Evolutionary conservation across 2,797 vertebrate genomes (phyloP).

Genomic region (Enteromius argenteus): DNA sequence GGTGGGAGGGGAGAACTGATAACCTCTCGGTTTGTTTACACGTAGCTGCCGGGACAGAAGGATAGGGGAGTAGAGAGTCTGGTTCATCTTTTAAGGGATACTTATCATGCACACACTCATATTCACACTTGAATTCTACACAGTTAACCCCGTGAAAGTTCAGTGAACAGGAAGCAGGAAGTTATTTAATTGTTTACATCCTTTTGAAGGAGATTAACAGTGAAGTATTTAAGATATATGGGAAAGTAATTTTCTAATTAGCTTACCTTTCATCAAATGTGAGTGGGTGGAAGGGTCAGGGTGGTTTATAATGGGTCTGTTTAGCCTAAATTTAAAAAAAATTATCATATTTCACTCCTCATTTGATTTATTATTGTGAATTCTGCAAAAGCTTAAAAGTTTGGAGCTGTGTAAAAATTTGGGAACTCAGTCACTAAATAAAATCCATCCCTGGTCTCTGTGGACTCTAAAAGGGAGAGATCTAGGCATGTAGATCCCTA

Average conservation of each 20-base stretch:
- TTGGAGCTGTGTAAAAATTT: background rate
- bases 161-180: slow-evolving; percentile 57
- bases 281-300: slow-evolving; percentile 8
- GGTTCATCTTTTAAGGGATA: slow-evolving; percentile 44
- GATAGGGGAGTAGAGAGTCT: slow-evolving; percentile 57
- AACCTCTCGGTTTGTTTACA: slow-evolving; percentile 84
- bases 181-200: slow-evolving; percentile 58
- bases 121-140: slow-evolving; percentile 37
- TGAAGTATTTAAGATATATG: slow-evolving; percentile 40
- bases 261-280: slow-evolving; percentile 28
- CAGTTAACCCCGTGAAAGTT: slow-evolving; percentile 51
- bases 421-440: background rate
- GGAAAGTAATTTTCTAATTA: slow-evolving; percentile 51
- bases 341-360: background rate
- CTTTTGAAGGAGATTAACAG: slow-evolving; percentile 46
- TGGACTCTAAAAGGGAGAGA: slow-evolving; percentile 57
- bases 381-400: background rate
- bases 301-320: background rate
- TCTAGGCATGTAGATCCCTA: slow-evolving; percentile 64
- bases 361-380: background rate
- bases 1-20: slow-evolving; percentile 65
- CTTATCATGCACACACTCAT: slow-evolving; percentile 45
- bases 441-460: slow-evolving; percentile 35
- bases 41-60: slow-evolving; percentile 70
- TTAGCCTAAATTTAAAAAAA: background rate